Conservation (phyloP, 2,888 invertebrate species). For the Merodon equestris region DNA sequence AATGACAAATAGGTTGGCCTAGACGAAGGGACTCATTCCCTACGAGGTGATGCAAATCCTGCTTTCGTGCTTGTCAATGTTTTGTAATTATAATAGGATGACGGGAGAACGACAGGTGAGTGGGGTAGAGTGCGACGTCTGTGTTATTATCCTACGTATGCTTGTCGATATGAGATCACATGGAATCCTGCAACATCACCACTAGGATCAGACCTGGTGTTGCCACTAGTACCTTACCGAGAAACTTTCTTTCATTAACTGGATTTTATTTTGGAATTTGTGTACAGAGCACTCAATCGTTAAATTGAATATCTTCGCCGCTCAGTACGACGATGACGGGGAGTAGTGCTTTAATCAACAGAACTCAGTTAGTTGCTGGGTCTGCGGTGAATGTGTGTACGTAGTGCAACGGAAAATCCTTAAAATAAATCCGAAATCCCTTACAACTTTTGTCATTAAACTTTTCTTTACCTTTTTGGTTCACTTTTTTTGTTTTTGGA, state of each 20-base stretch:
- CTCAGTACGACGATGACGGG: background rate
- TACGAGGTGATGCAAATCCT: slow-evolving; percentile 9
- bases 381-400: too few relatives aligned
- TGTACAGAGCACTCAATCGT: slow-evolving; percentile 28
- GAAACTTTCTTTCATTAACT: slow-evolving; percentile 26
- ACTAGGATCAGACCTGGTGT: too few relatives aligned
- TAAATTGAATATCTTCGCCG: slow-evolving; percentile 39
- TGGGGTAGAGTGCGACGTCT: too few relatives aligned
- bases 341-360: slow-evolving; percentile 29
- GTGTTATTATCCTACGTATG: background rate
- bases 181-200: too few relatives aligned
- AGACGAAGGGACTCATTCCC: background rate
- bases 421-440: background rate
- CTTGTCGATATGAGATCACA: too few relatives aligned
- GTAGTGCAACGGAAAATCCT: background rate
- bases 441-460: slow-evolving; percentile 27
- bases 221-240: too few relatives aligned
- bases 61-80: slow-evolving; percentile 1
- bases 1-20: slow-evolving; percentile 2
- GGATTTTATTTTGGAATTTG: slow-evolving; percentile 39
- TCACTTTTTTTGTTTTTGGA: too few relatives aligned
- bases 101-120: background rate
- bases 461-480: slow-evolving; percentile 1
- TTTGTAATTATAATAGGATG: slow-evolving; percentile 9
- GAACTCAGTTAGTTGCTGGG: too few relatives aligned